Evolutionary conservation across 2,113 vertebrate species (phyloP).

Genomic region (Halcyon senegalensis): DNA sequence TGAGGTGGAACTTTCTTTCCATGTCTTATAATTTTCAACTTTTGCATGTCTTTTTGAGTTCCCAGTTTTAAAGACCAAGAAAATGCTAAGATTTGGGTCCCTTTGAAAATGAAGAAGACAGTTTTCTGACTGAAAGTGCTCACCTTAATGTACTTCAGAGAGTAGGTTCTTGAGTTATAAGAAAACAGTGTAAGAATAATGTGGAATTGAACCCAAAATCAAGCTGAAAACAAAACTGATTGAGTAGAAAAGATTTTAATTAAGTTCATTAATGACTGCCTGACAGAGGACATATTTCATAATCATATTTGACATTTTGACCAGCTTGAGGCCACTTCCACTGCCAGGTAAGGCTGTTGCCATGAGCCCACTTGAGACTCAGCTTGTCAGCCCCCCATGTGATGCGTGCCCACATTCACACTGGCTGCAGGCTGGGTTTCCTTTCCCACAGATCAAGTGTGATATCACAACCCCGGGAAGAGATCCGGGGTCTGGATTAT

Average conservation of each 20-base stretch:
- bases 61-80: background rate
- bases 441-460: background rate
- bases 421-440: background rate
- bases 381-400: background rate
- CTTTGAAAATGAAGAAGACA: background rate
- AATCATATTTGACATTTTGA: background rate
- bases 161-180: background rate
- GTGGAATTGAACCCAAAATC: background rate
- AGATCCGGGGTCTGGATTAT: background rate
- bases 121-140: background rate
- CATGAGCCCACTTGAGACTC: background rate
- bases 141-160: background rate
- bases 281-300: background rate
- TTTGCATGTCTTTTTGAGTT: background rate
- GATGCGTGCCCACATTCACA: rapidly evolving
- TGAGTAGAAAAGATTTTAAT: background rate
- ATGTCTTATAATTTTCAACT: background rate
- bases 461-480: background rate
- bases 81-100: background rate
- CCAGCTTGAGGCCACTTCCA: background rate
- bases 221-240: background rate
- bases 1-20: background rate
- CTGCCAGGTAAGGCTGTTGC: background rate
- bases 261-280: background rate
- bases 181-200: background rate